Conservation (phyloP, 2,797 vertebrate species). For the Poecile montanus region DNA sequence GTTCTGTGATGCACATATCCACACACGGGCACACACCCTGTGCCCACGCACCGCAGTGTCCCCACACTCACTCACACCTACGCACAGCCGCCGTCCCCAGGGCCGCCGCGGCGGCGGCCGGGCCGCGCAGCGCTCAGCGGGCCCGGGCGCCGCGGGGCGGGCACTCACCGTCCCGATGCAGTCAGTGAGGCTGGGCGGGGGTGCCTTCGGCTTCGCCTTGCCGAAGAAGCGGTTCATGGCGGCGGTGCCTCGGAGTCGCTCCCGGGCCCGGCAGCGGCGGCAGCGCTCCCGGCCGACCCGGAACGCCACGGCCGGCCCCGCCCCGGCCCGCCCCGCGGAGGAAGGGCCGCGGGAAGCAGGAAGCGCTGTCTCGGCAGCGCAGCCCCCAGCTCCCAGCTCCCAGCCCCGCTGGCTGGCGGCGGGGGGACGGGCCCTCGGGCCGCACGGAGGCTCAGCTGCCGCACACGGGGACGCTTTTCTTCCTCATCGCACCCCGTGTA, state of each 20-base stretch:
- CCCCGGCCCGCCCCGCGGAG: not conserved
- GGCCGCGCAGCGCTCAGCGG: not conserved
- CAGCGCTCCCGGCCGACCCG: constrained; percentile 4
- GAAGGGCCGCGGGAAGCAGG: not conserved
- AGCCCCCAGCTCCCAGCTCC: rapidly evolving
- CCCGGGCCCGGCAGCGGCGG: not conserved
- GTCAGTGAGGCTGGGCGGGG: constrained; percentile 92
- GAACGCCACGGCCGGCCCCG: not conserved
- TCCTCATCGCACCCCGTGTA: rapidly evolving
- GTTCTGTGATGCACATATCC: rapidly evolving
- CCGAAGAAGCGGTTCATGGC: constrained; percentile 96
- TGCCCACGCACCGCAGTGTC: not conserved
- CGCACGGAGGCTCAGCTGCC: rapidly evolving
- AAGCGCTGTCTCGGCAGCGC: not conserved
- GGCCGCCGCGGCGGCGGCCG: not conserved
- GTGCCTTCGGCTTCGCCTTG: constrained; percentile 86
- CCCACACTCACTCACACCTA: not conserved
- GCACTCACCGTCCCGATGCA: constrained; percentile 90
- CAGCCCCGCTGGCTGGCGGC: rapidly evolving
- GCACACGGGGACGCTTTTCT: not conserved
- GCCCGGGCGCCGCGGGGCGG: not conserved
- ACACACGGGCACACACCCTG: not conserved
- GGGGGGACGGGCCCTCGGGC: rapidly evolving
- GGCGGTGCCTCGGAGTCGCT: rapidly evolving
- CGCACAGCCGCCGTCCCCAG: not conserved